Base-by-base conservation (phyloP, 2,888 invertebrate species). In the Synanthedon formicaeformis region DNA sequence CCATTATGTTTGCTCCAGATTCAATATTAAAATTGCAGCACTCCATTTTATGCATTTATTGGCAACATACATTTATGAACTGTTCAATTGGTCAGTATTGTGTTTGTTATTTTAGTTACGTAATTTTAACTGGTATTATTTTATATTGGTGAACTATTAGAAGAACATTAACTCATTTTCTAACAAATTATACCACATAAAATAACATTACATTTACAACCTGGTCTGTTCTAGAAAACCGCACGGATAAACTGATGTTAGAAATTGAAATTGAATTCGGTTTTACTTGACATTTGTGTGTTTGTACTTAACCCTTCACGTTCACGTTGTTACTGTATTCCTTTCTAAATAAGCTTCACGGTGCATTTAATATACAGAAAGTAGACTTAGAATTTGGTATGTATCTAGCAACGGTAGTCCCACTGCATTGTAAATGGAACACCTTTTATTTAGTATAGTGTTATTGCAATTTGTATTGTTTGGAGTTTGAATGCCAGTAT, bases 211-310 rank as follows among this genome's bases (percentile, higher is more conserved):
- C 10, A 34, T 34, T 6, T 34, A 2, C 8, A 34, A 34, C 27
- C 27, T 34, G 34, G 34, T 34, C 34, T 34, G 34, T 34, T 34
- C 10, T 6, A 34, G 10, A 34, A 34, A 45, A 45, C 77, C 76
- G 71, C 71, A 75, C 72, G 74, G 73, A 76, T 71, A 45, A 60
- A 75, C 68, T 68, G 68, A 74, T 78, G 74, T 78, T 71, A 73
- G 75, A 75, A 77, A 79, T 73, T 67, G 67, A 75, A 77, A 79
- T 76, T 75, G 73, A 75, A 79, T 78, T 78, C 70, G 67, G 71
- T 71, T 76, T 67, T 72, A 71, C 73, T 72, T 80, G 78, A 75
- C 76, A 79, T 83, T 83, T 77, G 68, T 67, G 69, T 64, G 67
- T 63, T 66, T 34, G 2, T 67, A 62, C 59, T 61, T 63, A 66